Evolutionary conservation across 2,797 vertebrate genomes (phyloP).

Genomic region (Sternarchorhynchus goeldii): DNA sequence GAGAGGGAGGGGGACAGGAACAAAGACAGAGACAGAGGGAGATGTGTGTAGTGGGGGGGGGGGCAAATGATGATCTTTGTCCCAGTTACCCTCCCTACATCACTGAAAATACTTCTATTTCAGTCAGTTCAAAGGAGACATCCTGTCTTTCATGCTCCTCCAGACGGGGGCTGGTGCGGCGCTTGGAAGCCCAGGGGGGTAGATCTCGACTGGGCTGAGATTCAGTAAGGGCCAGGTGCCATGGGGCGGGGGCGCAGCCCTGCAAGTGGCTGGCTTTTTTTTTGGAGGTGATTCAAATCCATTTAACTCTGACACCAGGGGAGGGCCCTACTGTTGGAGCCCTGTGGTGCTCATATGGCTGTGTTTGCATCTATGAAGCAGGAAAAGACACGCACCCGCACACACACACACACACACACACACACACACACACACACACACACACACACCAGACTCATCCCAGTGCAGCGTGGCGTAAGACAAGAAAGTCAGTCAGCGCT

Average conservation of each 20-base stretch:
- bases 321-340: constrained; percentile 8
- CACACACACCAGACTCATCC: constrained; percentile 10
- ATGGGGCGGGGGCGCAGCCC: not conserved
- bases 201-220: constrained; percentile 52
- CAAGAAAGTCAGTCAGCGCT: constrained; percentile 28
- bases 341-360: constrained; percentile 40
- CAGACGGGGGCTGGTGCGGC: constrained; percentile 64
- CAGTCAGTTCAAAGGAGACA: constrained; percentile 43
- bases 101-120: constrained; percentile 36
- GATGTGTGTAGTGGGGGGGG: not conserved
- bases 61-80: not conserved
- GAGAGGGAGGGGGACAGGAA: not conserved
- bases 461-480: constrained; percentile 29
- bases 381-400: not conserved
- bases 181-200: constrained; percentile 53
- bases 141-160: constrained; percentile 47
- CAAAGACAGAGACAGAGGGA: not conserved
- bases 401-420: constrained; percentile 1
- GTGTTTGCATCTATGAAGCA: constrained; percentile 30
- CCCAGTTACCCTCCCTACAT: not conserved
- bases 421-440: not conserved
- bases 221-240: constrained; percentile 14
- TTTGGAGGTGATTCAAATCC: constrained; percentile 36
- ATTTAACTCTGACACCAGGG: constrained; percentile 37
- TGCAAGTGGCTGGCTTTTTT: constrained; percentile 23